Conservation (phyloP, 2,888 invertebrate species). For the Exephanes ischioxanthus region DNA sequence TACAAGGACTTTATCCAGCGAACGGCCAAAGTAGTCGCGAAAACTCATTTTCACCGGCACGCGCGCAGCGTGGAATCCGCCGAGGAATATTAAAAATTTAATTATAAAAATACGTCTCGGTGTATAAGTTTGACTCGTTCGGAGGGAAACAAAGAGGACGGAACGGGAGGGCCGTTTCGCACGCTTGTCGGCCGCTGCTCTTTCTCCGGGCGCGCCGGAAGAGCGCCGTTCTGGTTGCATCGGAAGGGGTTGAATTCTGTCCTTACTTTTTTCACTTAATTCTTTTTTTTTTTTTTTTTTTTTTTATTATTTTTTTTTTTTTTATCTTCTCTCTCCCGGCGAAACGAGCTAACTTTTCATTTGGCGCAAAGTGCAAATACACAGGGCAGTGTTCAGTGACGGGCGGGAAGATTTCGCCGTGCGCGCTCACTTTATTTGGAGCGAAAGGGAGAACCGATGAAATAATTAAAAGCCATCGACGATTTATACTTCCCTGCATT, state of each 20-base stretch:
- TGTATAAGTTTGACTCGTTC: conserved; percentile 59
- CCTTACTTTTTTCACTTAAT: conserved; percentile 15
- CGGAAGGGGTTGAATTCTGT: conserved; percentile 4
- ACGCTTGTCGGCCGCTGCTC: conserved; percentile 9
- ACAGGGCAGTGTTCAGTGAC: neutral
- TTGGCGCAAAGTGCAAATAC: conserved; percentile 37
- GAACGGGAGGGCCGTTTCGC: conserved; percentile 16
- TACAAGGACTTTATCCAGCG: conserved; percentile 20
- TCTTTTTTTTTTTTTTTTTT: conserved; percentile 11
- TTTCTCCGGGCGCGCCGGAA: neutral
- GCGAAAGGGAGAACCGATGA: conserved; percentile 13
- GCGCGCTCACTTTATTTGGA: neutral
- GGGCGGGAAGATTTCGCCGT: neutral
- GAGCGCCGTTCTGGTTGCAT: conserved; percentile 2
- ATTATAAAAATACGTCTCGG: conserved; percentile 75
- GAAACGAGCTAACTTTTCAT: conserved; percentile 52
- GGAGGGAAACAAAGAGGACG: conserved; percentile 24
- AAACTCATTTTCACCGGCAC: conserved; percentile 77
- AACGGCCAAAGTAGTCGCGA: conserved; percentile 70
- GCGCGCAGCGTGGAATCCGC: conserved; percentile 36
- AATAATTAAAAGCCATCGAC: conserved; percentile 49
- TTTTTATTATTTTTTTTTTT: too few species aligned
- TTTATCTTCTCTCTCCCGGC: neutral
- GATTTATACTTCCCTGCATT: conserved; percentile 22
- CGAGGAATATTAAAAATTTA: conserved; percentile 78